Evolutionary conservation across 53 echinoderm and acorn worm species (phyloP).

Genomic region (Arbacia lixula): DNA sequence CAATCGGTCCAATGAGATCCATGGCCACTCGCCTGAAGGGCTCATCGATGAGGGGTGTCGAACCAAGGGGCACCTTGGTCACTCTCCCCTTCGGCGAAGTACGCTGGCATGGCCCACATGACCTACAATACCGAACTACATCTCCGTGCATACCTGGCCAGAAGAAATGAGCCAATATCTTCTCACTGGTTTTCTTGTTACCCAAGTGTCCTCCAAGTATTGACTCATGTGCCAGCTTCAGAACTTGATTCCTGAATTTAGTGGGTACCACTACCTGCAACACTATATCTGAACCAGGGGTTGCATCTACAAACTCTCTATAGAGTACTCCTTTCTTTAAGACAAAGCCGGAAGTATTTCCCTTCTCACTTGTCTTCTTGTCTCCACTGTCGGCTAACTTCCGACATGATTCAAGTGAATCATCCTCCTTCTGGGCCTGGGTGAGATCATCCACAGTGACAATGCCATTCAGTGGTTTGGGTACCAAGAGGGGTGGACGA

Average conservation of each 20-base stretch:
- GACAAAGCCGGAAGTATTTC: not conserved
- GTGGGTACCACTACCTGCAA: constrained; percentile 30
- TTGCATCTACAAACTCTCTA: not conserved
- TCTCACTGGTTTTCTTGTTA: constrained; percentile 21
- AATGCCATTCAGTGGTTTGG: constrained; percentile 1
- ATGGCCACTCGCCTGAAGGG: constrained; percentile 25
- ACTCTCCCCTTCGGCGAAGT: constrained; percentile 31
- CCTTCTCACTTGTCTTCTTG: not conserved
- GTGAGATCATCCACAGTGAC: constrained; percentile 19
- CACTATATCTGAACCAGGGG: not conserved
- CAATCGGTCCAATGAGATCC: constrained; percentile 33
- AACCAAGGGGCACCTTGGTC: constrained; percentile 39
- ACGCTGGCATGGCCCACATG: constrained; percentile 33
- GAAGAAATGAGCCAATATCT: constrained; percentile 21
- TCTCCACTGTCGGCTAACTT: constrained; percentile 14
- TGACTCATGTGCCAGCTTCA: constrained; percentile 35
- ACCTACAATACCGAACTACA: constrained; percentile 30
- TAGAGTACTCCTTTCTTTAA: not conserved
- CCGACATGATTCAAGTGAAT: not conserved
- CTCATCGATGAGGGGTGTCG: constrained; percentile 41
- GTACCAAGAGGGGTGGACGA: not conserved
- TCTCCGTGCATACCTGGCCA: constrained; percentile 51
- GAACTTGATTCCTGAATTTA: constrained; percentile 26
- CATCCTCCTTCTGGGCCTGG: constrained; percentile 18
- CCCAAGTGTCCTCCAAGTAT: constrained; percentile 33